Evolutionary conservation across 1,140 invertebrate genomes (phyloP), one percentile per base, ranked within the genome.

Genomic region (Palaemon carinicauda): DNA sequence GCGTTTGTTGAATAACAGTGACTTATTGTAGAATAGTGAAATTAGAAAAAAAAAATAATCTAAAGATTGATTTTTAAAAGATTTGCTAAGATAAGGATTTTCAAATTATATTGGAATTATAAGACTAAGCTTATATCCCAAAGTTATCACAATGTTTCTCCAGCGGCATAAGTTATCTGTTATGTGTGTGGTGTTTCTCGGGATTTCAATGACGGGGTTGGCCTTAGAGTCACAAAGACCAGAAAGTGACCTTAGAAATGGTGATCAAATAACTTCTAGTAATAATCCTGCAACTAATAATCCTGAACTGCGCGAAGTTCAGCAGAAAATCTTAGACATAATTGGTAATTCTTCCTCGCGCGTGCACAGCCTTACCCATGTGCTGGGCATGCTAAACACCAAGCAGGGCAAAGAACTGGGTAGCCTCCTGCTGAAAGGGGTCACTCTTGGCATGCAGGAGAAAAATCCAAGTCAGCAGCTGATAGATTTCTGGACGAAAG

Each of bases 401-500:
- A 31, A 65, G 21, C 31, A 41, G 0, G 83, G 83, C 0, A 33
- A 24, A 19, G 53, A 85, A 24, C 21, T 85, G 60, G 77, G 83
- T 5, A 14, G 21, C 14, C 75, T 85, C 7, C 54, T 85, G 56
- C 1, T 85, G 24, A 77, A 85, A 50, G 83, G 83, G 1, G 54
- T 85, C 56, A 80, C 77, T 53, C 75, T 85, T 41, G 83, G 83
- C 21, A 60, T 53, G 21, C 19, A 50, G 27, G 21, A 85, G 75
- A 85, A 85, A 31, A 54, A 85, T 24, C 14, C 75, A 0, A 12
- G n/a, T 10, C 14, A 75, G 12, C 54, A 79, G n/a, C 41, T 85
- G 9, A 14, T 10, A 5, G 21, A 54, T 7, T 85, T 85, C 77
- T 85, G 74, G 83, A 54, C 33, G n/a, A 29, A 80, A 14, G 15